These are phyloP conservation scores for Micoletzkya japonica DNA, from an alignment of 2,888 invertebrate genomes.

Conservation along the genomic window DNA sequence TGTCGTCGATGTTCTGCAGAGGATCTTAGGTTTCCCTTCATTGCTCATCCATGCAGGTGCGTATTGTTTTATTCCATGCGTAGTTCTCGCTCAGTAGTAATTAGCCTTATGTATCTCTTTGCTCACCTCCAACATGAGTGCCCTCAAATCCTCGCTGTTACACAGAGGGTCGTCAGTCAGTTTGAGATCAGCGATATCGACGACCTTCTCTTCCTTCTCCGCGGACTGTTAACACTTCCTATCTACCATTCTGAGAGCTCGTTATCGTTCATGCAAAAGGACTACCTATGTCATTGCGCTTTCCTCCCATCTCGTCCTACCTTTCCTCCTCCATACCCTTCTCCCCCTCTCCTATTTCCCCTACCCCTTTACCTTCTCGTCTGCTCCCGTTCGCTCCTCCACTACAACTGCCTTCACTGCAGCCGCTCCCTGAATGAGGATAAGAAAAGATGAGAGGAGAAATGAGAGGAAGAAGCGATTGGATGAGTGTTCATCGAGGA, in stretches of 20 bases:
- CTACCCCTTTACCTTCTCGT: conserved; percentile 7
- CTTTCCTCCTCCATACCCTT: neutral
- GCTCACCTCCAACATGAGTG: conserved; percentile 51
- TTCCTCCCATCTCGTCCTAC: neutral
- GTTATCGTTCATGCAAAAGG: neutral
- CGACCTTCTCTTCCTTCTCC: conserved; percentile 41
- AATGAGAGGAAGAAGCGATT: too few species aligned
- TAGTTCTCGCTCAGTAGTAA: too few species aligned
- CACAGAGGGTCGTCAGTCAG: conserved; percentile 61
- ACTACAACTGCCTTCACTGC: conserved; percentile 14
- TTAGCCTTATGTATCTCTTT: too few species aligned
- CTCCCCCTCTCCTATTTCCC: neutral
- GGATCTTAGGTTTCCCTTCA: neutral
- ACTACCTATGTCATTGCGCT: neutral
- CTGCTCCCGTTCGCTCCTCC: conserved; percentile 14
- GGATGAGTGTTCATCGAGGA: too few species aligned
- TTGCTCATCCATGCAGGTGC: neutral
- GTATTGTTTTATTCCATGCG: too few species aligned
- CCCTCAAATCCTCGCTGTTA: conserved; percentile 59
- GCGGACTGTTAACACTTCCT: neutral
- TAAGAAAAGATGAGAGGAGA: too few species aligned
- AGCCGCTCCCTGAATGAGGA: conserved; percentile 28
- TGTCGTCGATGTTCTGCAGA: conserved; percentile 57
- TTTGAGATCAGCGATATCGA: conserved; percentile 50
- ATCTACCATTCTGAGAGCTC: neutral